Base-by-base conservation (phyloP, 2,888 invertebrate genomes). In the Caenorhabditis imperialis region DNA sequence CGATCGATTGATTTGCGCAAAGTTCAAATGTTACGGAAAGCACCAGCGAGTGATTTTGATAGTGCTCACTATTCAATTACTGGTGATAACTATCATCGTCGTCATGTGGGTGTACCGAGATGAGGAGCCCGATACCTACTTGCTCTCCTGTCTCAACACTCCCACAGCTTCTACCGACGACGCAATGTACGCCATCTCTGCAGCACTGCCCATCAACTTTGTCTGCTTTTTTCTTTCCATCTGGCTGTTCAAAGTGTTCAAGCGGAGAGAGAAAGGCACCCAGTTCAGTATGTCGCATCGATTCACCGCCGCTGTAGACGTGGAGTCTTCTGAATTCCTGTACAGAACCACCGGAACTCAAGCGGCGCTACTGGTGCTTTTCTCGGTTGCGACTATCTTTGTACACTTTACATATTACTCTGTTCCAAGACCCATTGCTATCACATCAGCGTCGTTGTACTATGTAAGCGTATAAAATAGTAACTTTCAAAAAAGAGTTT, bases 401-500 rank as follows among this genome's bases (percentile, higher is more conserved):
- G 60, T 70, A 60, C 14, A 70, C 22, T 22, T 48, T 3, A 42
- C 50, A 12, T 75, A 75, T 42, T 16, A 61, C 4, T 20, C 27
- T n/a, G 27, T 62, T 8, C 58, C 62, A 20, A 50, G 75, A n/a
- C 48, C 69, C 10, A 10, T 63, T 2, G 53, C 44, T n/a, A 3
- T 75, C 4, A 63, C 75, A 0, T 27, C 63, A 2, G 75, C 75
- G 2, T 70, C 75, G 1, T 14, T 62, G 8, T 58, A 63, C 5
- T 75, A 75, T 63, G 75, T 74, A 8, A 50, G 74, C n/a, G n/a
- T n/a, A n/a, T n/a, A n/a, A n/a, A 47, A 8, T 44, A 22, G n/a
- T 27, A 16, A 25, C 4, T 40, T 25, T 22, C 6, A 30, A 23
- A 16, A 23, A 10, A 42, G 22, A 8, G 42, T 62, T 70, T 75